These are phyloP conservation scores for Loripinus fragilis DNA, from an alignment of 2,888 invertebrate species.

Conservation along the genomic window DNA sequence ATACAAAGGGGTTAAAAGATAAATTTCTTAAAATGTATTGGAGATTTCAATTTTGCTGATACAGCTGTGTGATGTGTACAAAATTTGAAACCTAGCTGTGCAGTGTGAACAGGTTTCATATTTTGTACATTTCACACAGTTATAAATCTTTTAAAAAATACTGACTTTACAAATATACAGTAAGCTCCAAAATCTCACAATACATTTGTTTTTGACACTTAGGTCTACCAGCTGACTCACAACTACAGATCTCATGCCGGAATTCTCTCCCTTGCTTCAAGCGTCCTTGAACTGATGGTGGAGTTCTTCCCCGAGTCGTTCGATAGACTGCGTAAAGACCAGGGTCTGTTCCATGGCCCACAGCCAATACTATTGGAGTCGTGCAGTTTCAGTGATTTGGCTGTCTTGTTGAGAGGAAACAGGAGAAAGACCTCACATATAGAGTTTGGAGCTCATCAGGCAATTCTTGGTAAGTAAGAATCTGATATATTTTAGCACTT, in stretches of 20 bases:
- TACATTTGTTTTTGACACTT: not conserved
- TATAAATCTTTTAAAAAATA: too few relatives aligned
- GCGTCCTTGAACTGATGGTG: conserved; percentile 76
- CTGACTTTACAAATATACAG: too few relatives aligned
- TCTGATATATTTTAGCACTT: too few relatives aligned
- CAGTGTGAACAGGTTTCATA: too few relatives aligned
- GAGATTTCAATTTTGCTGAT: too few relatives aligned
- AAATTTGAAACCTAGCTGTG: too few relatives aligned
- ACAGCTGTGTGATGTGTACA: too few relatives aligned
- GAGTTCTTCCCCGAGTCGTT: conserved; percentile 79
- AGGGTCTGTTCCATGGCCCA: conserved; percentile 78
- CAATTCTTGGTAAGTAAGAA: conserved; percentile 71
- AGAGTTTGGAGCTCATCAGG: conserved; percentile 81
- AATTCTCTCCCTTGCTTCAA: conserved; percentile 75
- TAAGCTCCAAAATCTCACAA: too few relatives aligned
- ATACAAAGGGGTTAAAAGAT: too few relatives aligned
- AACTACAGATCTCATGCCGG: conserved; percentile 80
- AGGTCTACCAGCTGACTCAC: conserved; percentile 75
- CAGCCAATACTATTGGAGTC: conserved; percentile 77
- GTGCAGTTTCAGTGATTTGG: conserved; percentile 73
- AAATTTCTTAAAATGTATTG: too few relatives aligned
- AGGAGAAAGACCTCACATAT: conserved; percentile 77
- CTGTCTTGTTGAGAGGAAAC: conserved; percentile 71
- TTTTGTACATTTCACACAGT: too few relatives aligned
- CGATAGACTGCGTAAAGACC: conserved; percentile 76